Evolutionary conservation across 2,113 vertebrate species (phyloP).

Genomic region (Vidua chalybeata): DNA sequence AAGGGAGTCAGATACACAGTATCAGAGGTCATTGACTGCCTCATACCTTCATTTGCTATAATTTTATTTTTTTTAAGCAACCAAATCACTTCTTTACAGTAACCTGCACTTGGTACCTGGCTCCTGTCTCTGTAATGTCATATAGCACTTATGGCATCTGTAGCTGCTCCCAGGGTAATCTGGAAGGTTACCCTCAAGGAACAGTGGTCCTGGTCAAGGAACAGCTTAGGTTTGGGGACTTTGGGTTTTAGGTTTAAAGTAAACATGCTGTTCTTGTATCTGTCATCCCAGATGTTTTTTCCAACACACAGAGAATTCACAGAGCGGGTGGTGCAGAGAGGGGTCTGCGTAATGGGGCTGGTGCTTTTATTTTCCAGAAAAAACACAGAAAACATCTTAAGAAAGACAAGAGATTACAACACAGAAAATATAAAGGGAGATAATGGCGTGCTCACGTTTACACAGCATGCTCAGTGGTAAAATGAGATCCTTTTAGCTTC

Average conservation of each 20-base stretch:
- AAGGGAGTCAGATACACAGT: not conserved
- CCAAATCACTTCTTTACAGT: not conserved
- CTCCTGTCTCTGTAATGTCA: not conserved
- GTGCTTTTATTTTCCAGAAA: slow-evolving; percentile 18
- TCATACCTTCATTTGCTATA: slow-evolving; percentile 20
- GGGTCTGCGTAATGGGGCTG: not conserved
- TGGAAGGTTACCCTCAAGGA: not conserved
- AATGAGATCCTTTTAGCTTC: slow-evolving; percentile 22
- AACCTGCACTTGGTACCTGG: not conserved
- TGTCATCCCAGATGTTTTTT: slow-evolving; percentile 17
- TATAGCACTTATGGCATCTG: not conserved
- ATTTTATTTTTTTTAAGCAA: not conserved
- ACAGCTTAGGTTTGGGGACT: not conserved
- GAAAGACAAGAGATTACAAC: not conserved
- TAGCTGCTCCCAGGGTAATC: slow-evolving; percentile 31
- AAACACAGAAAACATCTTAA: slow-evolving; percentile 1
- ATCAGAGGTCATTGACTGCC: slow-evolving; percentile 4
- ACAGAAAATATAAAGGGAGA: not conserved
- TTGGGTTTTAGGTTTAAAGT: not conserved
- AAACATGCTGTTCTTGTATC: not conserved
- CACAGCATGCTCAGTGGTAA: not conserved
- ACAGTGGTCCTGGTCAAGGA: not conserved
- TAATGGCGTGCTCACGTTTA: not conserved
- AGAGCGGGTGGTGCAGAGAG: not conserved
- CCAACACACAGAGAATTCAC: not conserved